Evolutionary conservation across 2,888 invertebrate genomes (phyloP).

Genomic region (Chesias legatella): DNA sequence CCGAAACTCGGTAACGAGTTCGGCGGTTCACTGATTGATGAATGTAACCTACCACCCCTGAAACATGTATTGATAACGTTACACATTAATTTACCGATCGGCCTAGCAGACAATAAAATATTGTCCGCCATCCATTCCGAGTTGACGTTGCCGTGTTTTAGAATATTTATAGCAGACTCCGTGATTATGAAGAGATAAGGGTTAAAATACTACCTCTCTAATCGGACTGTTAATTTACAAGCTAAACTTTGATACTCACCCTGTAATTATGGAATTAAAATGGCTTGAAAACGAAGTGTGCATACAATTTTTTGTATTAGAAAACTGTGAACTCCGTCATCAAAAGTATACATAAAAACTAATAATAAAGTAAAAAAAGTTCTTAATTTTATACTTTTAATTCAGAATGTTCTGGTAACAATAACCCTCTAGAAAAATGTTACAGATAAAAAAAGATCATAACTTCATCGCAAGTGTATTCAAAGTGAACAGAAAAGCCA

Average conservation of each 20-base stretch:
- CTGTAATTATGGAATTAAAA: conserved; percentile 3
- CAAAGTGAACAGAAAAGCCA: conserved; percentile 35
- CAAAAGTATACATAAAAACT: too few species aligned
- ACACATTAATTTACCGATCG: conserved; percentile 54
- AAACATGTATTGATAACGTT: conserved; percentile 61
- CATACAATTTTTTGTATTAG: too few species aligned
- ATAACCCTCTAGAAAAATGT: too few species aligned
- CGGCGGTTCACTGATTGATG: conserved; percentile 72
- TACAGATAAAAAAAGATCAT: background rate
- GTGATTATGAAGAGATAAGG: conserved; percentile 19
- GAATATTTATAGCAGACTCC: conserved; percentile 26
- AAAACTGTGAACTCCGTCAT: too few species aligned
- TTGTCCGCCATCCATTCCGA: conserved; percentile 35
- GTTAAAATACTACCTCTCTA: conserved; percentile 16
- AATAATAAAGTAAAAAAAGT: too few species aligned
- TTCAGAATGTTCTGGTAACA: too few species aligned
- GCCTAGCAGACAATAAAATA: conserved; percentile 43
- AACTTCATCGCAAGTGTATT: conserved; percentile 11
- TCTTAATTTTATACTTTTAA: too few species aligned
- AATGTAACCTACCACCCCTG: conserved; percentile 47
- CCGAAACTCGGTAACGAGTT: conserved; percentile 71
- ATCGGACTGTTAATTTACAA: conserved; percentile 10
- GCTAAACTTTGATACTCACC: conserved; percentile 2
- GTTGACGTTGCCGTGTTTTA: conserved; percentile 33
- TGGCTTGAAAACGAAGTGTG: too few species aligned